Percentiles rank a stretch among this genome's conserved stretches.
Evolutionary conservation across 2,113 vertebrate genomes (phyloP).

Genomic region (Tyrannus savana): DNA sequence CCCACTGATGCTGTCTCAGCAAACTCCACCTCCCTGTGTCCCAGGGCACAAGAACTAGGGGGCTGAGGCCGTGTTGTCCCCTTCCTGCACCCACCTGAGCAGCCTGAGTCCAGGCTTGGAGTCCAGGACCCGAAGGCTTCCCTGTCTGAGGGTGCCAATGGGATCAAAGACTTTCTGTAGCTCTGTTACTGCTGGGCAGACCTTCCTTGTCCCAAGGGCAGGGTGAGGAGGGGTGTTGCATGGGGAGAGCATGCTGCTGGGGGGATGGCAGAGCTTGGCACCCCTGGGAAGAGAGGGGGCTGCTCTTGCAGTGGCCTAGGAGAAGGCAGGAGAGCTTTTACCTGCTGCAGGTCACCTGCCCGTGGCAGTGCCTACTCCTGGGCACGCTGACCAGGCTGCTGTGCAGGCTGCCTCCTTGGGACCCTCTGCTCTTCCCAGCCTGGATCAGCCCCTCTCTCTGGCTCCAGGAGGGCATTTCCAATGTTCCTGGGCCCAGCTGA

Average conservation of each 20-base stretch:
- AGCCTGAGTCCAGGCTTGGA: neutral
- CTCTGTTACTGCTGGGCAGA: neutral
- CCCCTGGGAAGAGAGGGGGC: neutral
- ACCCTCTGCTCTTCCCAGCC: neutral
- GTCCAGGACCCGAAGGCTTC: neutral
- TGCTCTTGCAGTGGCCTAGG: rapidly evolving
- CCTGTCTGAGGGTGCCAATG: rapidly evolving
- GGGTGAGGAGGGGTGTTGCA: no score
- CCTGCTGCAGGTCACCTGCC: neutral
- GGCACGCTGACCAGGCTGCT: rapidly evolving
- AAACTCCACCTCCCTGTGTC: rapidly evolving
- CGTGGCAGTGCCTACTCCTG: neutral
- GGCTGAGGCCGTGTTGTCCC: rapidly evolving
- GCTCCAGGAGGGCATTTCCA: neutral
- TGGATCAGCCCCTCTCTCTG: neutral
- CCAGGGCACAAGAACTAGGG: rapidly evolving
- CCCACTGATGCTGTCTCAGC: neutral
- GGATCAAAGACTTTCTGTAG: neutral
- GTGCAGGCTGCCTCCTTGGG: neutral
- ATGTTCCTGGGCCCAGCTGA: neutral
- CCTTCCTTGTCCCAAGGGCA: neutral
- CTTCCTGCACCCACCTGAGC: neutral
- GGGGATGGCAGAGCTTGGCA: neutral
- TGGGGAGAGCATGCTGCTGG: neutral
- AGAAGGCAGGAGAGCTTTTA: rapidly evolving